Evolutionary conservation across 2,113 vertebrate genomes (phyloP), one percentile per base, ranked within the genome.

Genomic region (Peromyscus californicus): DNA sequence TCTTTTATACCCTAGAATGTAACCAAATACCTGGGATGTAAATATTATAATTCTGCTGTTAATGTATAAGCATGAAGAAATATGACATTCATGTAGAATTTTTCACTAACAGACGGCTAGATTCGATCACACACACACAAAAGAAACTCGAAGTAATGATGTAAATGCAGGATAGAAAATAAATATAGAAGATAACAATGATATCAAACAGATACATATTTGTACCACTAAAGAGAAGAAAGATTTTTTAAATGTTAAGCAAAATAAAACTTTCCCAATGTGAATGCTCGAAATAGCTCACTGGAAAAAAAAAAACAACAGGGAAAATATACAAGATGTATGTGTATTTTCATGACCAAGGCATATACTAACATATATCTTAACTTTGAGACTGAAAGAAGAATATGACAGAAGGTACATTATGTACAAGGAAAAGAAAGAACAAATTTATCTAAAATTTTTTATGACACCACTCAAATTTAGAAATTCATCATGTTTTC

Each of bases 181-280:
- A 29, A 70, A 93, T 65, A 26, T 21, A 89, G 72, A 83, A 69
- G 63, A 74, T 93, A 57, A 93, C 59, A 96, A 97, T 86, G 45
- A 76, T 42, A 92, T 29, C 48, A 90, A 89, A 96, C 4, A 95
- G 75, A 84, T 36, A 36, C 65, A 82, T 76, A 86, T 0, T 90
- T 72, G 93, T 42, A 29, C 83, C 33, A 61, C 65, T 90, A 83
- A 93, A 94, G 42, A 61, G 11, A 95, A 91, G 61, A 79, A 84
- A 91, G 65, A 72, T 80, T 70, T 48, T 19, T 42, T 89, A 92
- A 93, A 86, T 31, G 7, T 69, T 86, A 76, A 90, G 57, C 39
- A 91, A 96, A 95, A 86, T 70, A 91, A 97, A 89, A 93, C 21
- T 63, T 69, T n/a, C 54, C 59, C 65, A 80, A 94, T 96, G 87